Evolutionary conservation across 2,797 vertebrate genomes (phyloP), one percentile per base, ranked within the genome.

Genomic region (Cyclopterus lumpus): DNA sequence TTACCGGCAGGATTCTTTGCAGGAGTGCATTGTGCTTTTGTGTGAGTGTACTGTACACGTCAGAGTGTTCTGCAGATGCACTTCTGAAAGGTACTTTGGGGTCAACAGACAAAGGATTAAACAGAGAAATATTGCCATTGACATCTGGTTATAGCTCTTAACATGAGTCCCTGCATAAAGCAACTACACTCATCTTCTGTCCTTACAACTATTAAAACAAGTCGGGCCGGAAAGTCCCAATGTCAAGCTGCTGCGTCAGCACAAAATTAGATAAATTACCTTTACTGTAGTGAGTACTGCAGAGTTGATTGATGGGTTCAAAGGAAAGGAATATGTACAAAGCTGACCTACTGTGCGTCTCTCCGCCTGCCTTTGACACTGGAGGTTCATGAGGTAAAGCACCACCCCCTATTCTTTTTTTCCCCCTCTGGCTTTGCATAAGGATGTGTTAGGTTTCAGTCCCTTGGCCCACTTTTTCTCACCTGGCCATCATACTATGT

Each of bases 201-300:
- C 66, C 75, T 71, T 28, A 75, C 42, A 15, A 32, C 62, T 66
- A 79, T 76, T 67, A 83, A 79, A 90, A 89, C 71, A 80, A 72
- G 72, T 61, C 14, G 3, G 48, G 58, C 36, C 75, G 64, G 5
- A 73, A 67, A 67, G n/a, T 44, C 24, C 60, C 32, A 15, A 58
- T 6, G 22, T 63, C 5, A 32, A 54, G 36, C 42, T 75, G 57
- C 75, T 68, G 57, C 48, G 22, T 38, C 68, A 32, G 71, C 62
- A 70, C 58, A 72, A 64, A 57, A 61, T 15, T 32, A 64, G 59
- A 30, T 2, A 18, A 71, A 85, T 86, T 48, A 69, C 54, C 28
- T 73, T 64, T 38, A 48, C 8, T 24, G 48, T 28, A n/a, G 42
- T 2, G 38, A 76, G 58, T 0, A 6, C 64, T 34, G 4, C 42